phyloP scores from a whole-genome alignment of 2,797 vertebrate species.

The Chloroceryle amazona region DNA sequence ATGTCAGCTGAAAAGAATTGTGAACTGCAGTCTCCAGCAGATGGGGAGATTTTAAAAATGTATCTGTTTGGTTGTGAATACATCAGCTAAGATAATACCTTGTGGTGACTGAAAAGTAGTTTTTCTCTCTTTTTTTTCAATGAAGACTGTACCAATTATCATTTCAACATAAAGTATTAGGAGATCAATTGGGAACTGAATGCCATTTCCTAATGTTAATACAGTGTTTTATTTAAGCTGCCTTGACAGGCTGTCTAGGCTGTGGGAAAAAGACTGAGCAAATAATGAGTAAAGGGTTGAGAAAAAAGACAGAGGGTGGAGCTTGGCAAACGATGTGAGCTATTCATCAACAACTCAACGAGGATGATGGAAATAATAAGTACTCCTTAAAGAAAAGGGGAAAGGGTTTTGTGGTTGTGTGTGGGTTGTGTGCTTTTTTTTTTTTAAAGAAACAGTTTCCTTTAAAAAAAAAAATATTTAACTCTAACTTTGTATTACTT shows the following conservation, averaged over 20 bases:
- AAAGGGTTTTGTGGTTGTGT: background rate
- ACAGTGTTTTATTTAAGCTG: conserved; percentile 93
- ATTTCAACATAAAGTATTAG: conserved; percentile 98
- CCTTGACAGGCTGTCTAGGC: conserved; percentile 90
- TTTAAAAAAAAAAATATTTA: conserved; percentile 60
- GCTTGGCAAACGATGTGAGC: conserved; percentile 85
- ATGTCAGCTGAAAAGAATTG: conserved; percentile 99
- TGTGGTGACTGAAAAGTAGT: conserved; percentile 89
- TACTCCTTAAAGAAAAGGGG: conserved; percentile 75
- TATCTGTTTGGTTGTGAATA: conserved; percentile 90
- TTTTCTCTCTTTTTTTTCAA: conserved; percentile 81
- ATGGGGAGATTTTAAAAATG: conserved; percentile 84
- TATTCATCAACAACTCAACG: conserved; percentile 85
- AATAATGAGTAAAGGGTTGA: conserved; percentile 88
- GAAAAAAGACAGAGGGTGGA: conserved; percentile 81
- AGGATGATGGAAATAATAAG: conserved; percentile 84
- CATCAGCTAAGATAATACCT: conserved; percentile 82
- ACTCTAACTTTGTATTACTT: conserved; percentile 72
- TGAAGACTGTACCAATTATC: conserved; percentile 95
- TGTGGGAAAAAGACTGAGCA: conserved; percentile 89
- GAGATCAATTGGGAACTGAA: conserved; percentile 95
- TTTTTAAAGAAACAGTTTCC: conserved; percentile 77
- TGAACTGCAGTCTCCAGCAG: conserved; percentile 90
- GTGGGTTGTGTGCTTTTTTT: background rate
- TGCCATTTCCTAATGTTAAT: conserved; percentile 96